Conservation (phyloP, 2,797 vertebrate species). For the Poeciliopsis paucimaculata region DNA sequence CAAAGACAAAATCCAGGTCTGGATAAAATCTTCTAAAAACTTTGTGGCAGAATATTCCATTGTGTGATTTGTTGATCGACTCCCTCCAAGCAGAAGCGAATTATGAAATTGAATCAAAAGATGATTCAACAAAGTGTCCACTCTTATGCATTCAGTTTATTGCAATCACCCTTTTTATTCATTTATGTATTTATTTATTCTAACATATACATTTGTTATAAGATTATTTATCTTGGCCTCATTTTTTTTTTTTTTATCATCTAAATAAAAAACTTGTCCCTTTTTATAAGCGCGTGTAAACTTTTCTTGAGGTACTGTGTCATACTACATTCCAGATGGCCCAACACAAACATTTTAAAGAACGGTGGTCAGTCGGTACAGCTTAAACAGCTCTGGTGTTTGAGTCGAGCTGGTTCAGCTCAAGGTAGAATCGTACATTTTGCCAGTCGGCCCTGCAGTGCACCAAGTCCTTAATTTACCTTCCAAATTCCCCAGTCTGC, state of each 20-base stretch:
- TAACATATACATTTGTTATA: neutral
- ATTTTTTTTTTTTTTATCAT: neutral
- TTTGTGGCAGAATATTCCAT: neutral
- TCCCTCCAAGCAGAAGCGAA: neutral
- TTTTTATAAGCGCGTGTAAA: neutral
- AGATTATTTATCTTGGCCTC: neutral
- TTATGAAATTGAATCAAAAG: neutral
- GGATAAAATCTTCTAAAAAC: neutral
- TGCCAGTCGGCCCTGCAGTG: conserved; percentile 75
- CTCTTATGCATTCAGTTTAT: neutral
- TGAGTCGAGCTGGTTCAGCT: conserved; percentile 64
- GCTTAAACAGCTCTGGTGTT: conserved; percentile 56
- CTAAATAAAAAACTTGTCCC: neutral
- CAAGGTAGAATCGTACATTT: conserved; percentile 79
- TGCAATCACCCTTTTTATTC: neutral
- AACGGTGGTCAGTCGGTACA: conserved; percentile 71
- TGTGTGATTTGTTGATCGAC: neutral
- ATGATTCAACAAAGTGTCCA: neutral
- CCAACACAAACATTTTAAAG: conserved; percentile 26
- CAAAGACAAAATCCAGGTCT: neutral
- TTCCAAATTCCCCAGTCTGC: conserved; percentile 54
- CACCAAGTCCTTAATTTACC: conserved; percentile 79
- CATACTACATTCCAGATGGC: neutral
- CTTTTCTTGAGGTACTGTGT: neutral
- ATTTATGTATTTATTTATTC: neutral